A percentile compares a stretch with the other conserved stretches of the same genome.
Conservation (phyloP, 2,113 vertebrate species). For the Amphiprion percula region DNA sequence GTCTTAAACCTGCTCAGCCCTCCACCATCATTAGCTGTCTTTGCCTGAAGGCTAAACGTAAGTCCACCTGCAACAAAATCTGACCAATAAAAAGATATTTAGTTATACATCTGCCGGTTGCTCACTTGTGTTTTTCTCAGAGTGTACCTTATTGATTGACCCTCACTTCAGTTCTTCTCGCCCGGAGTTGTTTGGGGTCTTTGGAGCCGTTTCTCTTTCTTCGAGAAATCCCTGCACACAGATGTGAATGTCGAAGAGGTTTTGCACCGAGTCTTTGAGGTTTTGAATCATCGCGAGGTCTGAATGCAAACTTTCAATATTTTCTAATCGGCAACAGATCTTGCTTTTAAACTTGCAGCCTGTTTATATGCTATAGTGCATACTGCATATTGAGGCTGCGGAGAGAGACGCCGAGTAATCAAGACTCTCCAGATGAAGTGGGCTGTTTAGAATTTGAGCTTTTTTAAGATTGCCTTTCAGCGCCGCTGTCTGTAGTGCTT, state of each 20-base stretch:
- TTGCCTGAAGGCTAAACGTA: not conserved
- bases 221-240: not conserved
- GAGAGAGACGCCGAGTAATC: conserved; percentile 3
- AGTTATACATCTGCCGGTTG: no score
- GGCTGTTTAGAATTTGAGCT: conserved; percentile 7
- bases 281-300: not conserved
- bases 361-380: not conserved
- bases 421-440: conserved; percentile 27
- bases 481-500: not conserved
- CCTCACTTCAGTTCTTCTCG: no score
- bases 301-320: not conserved
- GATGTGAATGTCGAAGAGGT: no score
- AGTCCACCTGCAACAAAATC: not conserved
- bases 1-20: no score
- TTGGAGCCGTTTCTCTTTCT: no score
- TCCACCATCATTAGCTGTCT: no score
- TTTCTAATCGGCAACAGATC: not conserved
- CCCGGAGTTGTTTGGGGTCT: no score
- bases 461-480: conserved; percentile 2
- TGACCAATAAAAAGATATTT: not conserved
- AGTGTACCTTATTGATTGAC: no score
- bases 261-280: not conserved
- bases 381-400: not conserved
- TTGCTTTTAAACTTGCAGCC: not conserved
- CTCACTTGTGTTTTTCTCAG: no score